A percentile compares a stretch with the other conserved stretches of the same genome.
phyloP scores from a whole-genome alignment of 2,888 invertebrate genomes.

The Caradrina kadenii region DNA sequence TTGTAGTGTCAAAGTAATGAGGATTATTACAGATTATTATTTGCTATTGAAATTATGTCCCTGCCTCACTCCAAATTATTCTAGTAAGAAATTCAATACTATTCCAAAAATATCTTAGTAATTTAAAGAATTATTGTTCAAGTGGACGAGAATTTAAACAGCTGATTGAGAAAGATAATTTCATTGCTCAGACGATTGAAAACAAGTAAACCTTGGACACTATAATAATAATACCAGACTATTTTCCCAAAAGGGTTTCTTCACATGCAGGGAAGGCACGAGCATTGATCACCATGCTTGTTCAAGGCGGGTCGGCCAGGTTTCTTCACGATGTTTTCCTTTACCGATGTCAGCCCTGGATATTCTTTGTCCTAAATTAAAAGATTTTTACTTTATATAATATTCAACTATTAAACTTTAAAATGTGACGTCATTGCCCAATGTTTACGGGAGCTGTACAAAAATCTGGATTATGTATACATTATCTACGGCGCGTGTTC shows the following conservation, averaged over 20 bases:
- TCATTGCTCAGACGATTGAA: slow-evolving; percentile 12
- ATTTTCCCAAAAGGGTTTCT: too few relatives aligned
- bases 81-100: slow-evolving; percentile 9
- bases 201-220: slow-evolving; percentile 24
- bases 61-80: background rate
- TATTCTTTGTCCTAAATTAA: slow-evolving; percentile 2
- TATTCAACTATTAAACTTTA: background rate
- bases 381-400: slow-evolving; percentile 10
- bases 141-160: slow-evolving; percentile 23
- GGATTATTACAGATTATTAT: too few relatives aligned
- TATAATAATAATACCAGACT: too few relatives aligned
- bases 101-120: slow-evolving; percentile 25
- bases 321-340: too few relatives aligned
- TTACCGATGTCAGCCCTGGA: too few relatives aligned
- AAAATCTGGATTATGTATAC: slow-evolving; percentile 23
- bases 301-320: too few relatives aligned
- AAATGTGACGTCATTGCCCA: slow-evolving; percentile 3
- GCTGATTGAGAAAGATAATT: slow-evolving; percentile 32
- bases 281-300: too few relatives aligned
- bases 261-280: too few relatives aligned
- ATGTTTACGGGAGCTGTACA: slow-evolving; percentile 7
- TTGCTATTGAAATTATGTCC: slow-evolving; percentile 3
- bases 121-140: slow-evolving; percentile 24
- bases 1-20: too few relatives aligned
- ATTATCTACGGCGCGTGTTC: slow-evolving; percentile 34